phyloP scores from a whole-genome alignment of 2,113 vertebrate species.

The Brevimyrus niger region DNA sequence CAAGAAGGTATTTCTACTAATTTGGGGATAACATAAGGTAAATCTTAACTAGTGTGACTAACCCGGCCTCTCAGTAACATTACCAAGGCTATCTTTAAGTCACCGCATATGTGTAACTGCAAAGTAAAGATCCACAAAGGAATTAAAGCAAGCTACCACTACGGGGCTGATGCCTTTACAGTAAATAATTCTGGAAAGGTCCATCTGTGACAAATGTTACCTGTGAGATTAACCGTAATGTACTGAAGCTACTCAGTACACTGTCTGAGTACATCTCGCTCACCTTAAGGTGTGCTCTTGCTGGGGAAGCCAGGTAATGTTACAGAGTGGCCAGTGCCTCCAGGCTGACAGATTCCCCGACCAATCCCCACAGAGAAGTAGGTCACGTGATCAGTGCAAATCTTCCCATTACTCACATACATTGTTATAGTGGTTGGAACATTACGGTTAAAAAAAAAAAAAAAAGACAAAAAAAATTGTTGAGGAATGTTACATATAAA shows the following conservation, averaged over 20 bases:
- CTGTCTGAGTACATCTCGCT: background rate
- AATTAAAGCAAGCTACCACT: background rate
- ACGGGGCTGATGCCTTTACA: background rate
- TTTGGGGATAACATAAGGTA: constrained; percentile 34
- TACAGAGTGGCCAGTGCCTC: background rate
- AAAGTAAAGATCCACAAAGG: background rate
- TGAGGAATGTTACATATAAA: constrained; percentile 13
- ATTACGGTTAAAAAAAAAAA: constrained; percentile 22
- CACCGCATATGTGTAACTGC: background rate
- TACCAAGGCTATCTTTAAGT: background rate
- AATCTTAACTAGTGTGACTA: background rate
- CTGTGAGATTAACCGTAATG: background rate
- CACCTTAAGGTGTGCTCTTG: background rate
- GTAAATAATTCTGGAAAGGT: background rate
- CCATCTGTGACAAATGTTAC: background rate
- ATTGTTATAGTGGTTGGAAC: constrained; percentile 18
- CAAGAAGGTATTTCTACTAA: constrained; percentile 36
- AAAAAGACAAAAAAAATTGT: background rate
- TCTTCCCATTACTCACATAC: constrained; percentile 31
- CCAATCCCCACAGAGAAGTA: constrained; percentile 51
- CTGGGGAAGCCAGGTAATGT: background rate
- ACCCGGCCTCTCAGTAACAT: background rate
- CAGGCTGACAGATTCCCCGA: constrained; percentile 49
- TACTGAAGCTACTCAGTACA: background rate
- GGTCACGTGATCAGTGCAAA: constrained; percentile 58